Conservation (phyloP, 2,888 invertebrate genomes). For the Drosophila paranaensis region DNA sequence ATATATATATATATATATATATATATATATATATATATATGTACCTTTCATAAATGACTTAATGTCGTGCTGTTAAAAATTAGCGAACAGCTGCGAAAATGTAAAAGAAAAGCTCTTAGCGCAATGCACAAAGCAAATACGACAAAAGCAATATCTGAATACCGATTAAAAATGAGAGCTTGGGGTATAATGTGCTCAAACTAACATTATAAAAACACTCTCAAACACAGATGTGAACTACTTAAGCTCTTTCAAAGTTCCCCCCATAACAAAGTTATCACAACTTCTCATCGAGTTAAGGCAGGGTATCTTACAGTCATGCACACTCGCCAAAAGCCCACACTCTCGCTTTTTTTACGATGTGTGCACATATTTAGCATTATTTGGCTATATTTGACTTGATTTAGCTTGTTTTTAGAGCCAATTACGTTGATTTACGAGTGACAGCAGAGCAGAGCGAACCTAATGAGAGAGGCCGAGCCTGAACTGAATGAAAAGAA, state of each 20-base stretch:
- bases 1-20: not conserved
- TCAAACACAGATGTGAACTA: not conserved
- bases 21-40: not conserved
- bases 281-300: not conserved
- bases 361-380: constrained; percentile 47
- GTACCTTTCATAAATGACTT: constrained; percentile 25
- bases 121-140: not conserved
- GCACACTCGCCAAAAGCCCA: not conserved
- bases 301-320: not conserved
- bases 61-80: constrained; percentile 44
- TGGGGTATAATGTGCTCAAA: not conserved
- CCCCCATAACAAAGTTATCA: too few species aligned
- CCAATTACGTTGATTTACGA: constrained; percentile 50
- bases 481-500: constrained; percentile 1
- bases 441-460: constrained; percentile 26
- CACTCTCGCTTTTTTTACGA: not conserved
- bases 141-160: not conserved
- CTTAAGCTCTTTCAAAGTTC: too few species aligned
- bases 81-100: constrained; percentile 52
- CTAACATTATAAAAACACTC: not conserved
- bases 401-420: constrained; percentile 47
- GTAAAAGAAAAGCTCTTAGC: constrained; percentile 25
- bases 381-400: constrained; percentile 27
- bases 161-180: too few species aligned
- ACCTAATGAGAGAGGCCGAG: not conserved